phyloP scores from a whole-genome alignment of 2,113 vertebrate species.

The Empidonax traillii region DNA sequence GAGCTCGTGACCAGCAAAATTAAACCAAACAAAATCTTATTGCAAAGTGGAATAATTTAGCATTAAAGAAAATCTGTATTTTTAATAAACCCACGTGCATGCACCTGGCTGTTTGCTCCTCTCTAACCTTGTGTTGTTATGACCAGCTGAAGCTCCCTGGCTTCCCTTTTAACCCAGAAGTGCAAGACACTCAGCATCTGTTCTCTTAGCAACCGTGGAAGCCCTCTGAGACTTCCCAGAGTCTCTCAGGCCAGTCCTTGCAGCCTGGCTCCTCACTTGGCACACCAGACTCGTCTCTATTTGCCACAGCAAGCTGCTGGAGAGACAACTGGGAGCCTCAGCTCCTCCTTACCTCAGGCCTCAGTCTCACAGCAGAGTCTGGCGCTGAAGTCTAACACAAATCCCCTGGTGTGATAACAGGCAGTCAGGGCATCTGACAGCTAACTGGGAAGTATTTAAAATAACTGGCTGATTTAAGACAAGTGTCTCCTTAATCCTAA shows the following conservation, averaged over 20 bases:
- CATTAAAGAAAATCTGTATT: background rate
- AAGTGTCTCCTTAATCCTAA: background rate
- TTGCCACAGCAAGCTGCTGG: background rate
- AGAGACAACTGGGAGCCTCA: background rate
- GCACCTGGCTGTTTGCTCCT: background rate
- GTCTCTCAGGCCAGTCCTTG: background rate
- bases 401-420: background rate
- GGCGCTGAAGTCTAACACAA: background rate
- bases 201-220: background rate
- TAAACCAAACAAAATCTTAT: background rate
- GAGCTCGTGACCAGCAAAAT: background rate
- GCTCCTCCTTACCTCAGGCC: background rate
- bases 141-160: background rate
- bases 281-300: background rate
- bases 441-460: background rate
- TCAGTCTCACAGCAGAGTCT: background rate
- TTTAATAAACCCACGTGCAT: background rate
- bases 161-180: background rate
- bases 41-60: background rate
- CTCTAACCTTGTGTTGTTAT: background rate
- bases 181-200: background rate
- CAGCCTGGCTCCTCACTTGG: background rate
- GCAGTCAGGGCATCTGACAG: conserved; percentile 5
- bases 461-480: conserved; percentile 5
- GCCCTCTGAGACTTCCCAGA: background rate